Evolutionary conservation across 1,140 invertebrate species (phyloP).

Genomic region (Heliconius melpomene): DNA sequence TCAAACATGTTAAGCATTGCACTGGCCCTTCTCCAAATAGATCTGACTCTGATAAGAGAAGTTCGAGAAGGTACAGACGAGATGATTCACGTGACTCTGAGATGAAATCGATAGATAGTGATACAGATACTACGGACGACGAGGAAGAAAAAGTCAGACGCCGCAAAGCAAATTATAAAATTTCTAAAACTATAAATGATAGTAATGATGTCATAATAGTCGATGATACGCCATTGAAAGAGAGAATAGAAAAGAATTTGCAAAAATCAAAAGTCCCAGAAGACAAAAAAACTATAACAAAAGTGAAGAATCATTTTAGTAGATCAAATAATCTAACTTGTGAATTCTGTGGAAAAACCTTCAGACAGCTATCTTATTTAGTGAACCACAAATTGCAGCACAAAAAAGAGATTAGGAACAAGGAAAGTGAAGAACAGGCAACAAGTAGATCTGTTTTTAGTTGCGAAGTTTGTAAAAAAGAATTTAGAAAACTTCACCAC

Average conservation of each 20-base stretch:
- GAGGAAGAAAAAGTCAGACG: slow-evolving; percentile 43
- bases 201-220: slow-evolving; percentile 60
- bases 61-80: slow-evolving; percentile 51
- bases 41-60: slow-evolving; percentile 69
- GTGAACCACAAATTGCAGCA: slow-evolving; percentile 72
- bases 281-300: slow-evolving; percentile 40
- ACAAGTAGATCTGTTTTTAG: slow-evolving; percentile 63
- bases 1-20: slow-evolving; percentile 80
- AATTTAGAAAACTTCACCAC: slow-evolving; percentile 77
- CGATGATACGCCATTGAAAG: slow-evolving; percentile 62
- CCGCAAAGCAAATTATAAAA: slow-evolving; percentile 54
- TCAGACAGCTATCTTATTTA: slow-evolving; percentile 76
- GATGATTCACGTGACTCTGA: slow-evolving; percentile 47
- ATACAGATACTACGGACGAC: slow-evolving; percentile 57
- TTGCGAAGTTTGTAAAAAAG: slow-evolving; percentile 78
- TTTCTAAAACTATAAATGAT: slow-evolving; percentile 38
- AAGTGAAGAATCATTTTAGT: slow-evolving; percentile 48
- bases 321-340: slow-evolving; percentile 59
- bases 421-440: slow-evolving; percentile 41
- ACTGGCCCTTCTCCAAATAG: slow-evolving; percentile 71
- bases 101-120: slow-evolving; percentile 51
- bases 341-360: slow-evolving; percentile 78
- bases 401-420: slow-evolving; percentile 55
- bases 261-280: slow-evolving; percentile 31
- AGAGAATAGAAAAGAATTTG: slow-evolving; percentile 45